A percentile compares a stretch with the other conserved stretches of the same genome.
Conservation (phyloP, 2,888 invertebrate species). For the Dysmachus trigonus region DNA sequence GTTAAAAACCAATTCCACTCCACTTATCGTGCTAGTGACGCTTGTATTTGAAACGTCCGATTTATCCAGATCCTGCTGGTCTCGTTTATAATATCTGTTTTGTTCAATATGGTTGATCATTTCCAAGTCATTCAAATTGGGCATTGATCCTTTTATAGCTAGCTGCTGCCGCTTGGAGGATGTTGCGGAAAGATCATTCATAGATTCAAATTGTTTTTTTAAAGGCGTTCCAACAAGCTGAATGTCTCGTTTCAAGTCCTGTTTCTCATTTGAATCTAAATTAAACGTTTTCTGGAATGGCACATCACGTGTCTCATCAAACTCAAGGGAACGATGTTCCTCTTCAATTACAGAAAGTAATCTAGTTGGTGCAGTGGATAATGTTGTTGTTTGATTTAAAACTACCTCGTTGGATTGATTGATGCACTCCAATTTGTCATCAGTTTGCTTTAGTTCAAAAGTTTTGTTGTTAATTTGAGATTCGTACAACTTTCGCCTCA, state of each 20-base stretch:
- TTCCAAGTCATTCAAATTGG: conserved; percentile 62
- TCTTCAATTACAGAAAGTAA: conserved; percentile 59
- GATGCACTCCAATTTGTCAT: not conserved
- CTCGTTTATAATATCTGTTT: conserved; percentile 59
- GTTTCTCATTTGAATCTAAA: not conserved
- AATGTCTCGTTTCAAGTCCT: conserved; percentile 59
- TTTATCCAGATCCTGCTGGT: conserved; percentile 47
- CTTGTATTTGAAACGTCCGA: conserved; percentile 53
- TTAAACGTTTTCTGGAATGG: conserved; percentile 46
- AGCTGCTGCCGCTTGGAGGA: conserved; percentile 55
- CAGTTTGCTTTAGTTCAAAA: conserved; percentile 54
- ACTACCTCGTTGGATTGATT: not conserved
- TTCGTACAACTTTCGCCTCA: not conserved
- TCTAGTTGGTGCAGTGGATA: conserved; percentile 53
- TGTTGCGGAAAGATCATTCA: conserved; percentile 59
- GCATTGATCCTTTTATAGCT: conserved; percentile 63
- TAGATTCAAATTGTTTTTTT: conserved; percentile 61
- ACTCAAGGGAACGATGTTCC: conserved; percentile 53
- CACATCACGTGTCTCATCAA: not conserved
- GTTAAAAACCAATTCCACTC: conserved; percentile 58
- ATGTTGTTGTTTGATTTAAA: conserved; percentile 55
- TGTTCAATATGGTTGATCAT: conserved; percentile 62
- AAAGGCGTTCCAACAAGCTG: conserved; percentile 60
- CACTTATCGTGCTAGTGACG: conserved; percentile 55
- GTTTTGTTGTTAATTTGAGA: conserved; percentile 57